These are phyloP conservation scores for Pyrochroa serraticornis DNA, from an alignment of 2,888 invertebrate species.

Conservation along the genomic window DNA sequence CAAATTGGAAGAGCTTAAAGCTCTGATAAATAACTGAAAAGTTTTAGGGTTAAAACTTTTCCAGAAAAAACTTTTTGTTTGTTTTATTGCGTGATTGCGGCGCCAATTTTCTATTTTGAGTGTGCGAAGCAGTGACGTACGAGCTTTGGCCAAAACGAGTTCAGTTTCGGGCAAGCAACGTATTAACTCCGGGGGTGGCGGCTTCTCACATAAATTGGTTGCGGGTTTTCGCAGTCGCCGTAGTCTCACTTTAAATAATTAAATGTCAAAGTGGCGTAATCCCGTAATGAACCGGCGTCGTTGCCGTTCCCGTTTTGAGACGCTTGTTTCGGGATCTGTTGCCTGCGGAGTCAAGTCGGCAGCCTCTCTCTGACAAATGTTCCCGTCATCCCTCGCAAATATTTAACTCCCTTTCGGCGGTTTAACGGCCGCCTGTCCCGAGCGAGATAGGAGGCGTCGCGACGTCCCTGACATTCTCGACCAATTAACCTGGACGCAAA, in stretches of 20 bases:
- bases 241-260: slow-evolving; percentile 56
- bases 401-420: slow-evolving; percentile 33
- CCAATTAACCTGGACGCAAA: neutral
- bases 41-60: too few species aligned
- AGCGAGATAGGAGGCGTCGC: slow-evolving; percentile 6
- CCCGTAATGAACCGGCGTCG: slow-evolving; percentile 27
- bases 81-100: too few species aligned
- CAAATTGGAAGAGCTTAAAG: too few species aligned
- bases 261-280: slow-evolving; percentile 51
- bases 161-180: slow-evolving; percentile 28
- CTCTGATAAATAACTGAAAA: too few species aligned
- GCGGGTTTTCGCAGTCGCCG: slow-evolving; percentile 51
- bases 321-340: slow-evolving; percentile 51
- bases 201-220: slow-evolving; percentile 54
- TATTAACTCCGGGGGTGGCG: slow-evolving; percentile 40
- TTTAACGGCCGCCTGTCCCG: slow-evolving; percentile 15
- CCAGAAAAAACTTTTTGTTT: too few species aligned
- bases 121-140: too few species aligned
- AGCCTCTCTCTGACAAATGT: slow-evolving; percentile 52
- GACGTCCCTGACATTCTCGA: neutral
- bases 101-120: too few species aligned
- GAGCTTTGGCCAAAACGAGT: slow-evolving; percentile 27
- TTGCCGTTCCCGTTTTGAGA: slow-evolving; percentile 4
- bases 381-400: slow-evolving; percentile 34
- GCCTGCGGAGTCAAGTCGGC: slow-evolving; percentile 43